Evolutionary conservation across 1,140 invertebrate species (phyloP), one percentile per base, ranked within the genome.

Genomic region (Panulirus ornatus): DNA sequence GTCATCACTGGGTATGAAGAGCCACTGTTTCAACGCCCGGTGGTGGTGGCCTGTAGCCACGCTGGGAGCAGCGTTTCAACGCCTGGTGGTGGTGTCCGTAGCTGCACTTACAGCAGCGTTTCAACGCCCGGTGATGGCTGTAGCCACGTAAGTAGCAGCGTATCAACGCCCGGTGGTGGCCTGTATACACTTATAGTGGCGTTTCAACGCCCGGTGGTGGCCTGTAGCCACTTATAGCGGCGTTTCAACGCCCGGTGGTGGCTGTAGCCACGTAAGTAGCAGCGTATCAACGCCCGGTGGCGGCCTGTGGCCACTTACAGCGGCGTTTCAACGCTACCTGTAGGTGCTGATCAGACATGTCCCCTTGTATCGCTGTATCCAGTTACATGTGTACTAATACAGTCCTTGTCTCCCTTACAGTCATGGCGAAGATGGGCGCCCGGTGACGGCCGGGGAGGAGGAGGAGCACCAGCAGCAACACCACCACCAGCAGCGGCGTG

Each of bases 371-470:
- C 36, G 16, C 36, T 70, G 16, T 70, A 30, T 2, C 36, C 36
- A 9, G 27, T 70, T 70, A 9, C 14, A n/a, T 6, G 5, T 9
- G 3, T 34, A 11, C 16, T 16, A 30, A 30, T 70, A 30, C 22
- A 70, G 27, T 34, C 3, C 11, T 16, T 16, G n/a, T 73, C 36
- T 73, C 70, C 0, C 27, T 22, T 8, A 2, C 70, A 73, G 70
- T 3, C 70, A 73, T 73, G 70, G 70, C 70, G 34, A n/a, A 0
- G 6, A 11, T 3, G 34, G n/a, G 22, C 2, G 22, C 9, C 9
- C 70, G 70, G 70, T 73, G 70, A 73, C 70, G 70, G 70, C 34
- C n/a, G n/a, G n/a, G n/a, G n/a, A n/a, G n/a, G n/a, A n/a, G n/a
- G n/a, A n/a, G n/a, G n/a, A n/a, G n/a, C n/a, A n/a, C n/a, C 44